Conservation (phyloP, 2,888 invertebrate genomes). For the Amitus sp. region DNA sequence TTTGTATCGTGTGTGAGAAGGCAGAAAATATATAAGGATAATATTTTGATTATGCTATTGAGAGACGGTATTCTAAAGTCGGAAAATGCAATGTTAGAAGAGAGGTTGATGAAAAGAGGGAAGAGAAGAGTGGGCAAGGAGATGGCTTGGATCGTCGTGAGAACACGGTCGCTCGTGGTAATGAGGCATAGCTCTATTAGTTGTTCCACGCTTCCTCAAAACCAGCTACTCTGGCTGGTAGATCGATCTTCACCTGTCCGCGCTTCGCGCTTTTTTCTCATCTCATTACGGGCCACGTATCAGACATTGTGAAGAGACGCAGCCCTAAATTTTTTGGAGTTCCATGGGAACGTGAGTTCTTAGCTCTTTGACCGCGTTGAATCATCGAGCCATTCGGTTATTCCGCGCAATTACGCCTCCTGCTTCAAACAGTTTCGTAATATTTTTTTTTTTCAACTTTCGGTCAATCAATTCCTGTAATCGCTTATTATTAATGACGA, state of each 20-base stretch:
- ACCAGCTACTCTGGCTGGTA: conserved; percentile 23
- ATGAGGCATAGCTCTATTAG: conserved; percentile 55
- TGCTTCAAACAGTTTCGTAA: background rate
- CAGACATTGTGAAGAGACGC: background rate
- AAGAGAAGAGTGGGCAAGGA: conserved; percentile 44
- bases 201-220: conserved; percentile 33
- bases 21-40: too few relatives aligned
- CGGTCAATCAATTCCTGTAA: conserved; percentile 42
- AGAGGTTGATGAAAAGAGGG: conserved; percentile 33
- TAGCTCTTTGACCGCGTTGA: background rate
- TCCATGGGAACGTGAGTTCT: background rate
- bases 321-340: background rate
- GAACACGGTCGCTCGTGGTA: conserved; percentile 52
- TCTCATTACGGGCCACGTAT: background rate
- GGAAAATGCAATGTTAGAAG: conserved; percentile 12
- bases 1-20: too few relatives aligned
- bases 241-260: conserved; percentile 25
- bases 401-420: background rate
- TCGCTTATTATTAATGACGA: conserved; percentile 47
- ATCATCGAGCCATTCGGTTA: background rate
- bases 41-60: background rate
- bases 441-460: conserved; percentile 3
- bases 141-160: conserved; percentile 47
- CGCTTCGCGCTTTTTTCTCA: background rate
- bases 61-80: background rate